Conservation (phyloP, 2,113 vertebrate species). For the Amphilophus citrinellus region DNA sequence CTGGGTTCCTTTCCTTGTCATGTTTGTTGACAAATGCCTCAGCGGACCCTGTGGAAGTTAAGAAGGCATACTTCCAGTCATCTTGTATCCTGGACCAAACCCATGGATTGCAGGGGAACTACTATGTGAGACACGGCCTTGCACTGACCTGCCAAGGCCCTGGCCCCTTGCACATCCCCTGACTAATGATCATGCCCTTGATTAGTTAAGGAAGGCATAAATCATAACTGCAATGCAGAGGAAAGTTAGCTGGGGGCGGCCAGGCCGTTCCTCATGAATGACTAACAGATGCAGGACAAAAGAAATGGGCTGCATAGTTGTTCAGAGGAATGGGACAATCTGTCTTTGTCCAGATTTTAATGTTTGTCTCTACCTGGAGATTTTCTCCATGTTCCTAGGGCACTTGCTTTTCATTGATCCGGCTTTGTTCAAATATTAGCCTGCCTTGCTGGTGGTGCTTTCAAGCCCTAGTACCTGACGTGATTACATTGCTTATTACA, state of each 20-base stretch:
- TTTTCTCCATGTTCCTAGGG: constrained; percentile 24
- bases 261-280: constrained; percentile 59
- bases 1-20: neutral
- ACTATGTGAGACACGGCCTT: constrained; percentile 41
- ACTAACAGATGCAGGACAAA: constrained; percentile 63
- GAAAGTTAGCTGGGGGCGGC: constrained; percentile 52
- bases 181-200: constrained; percentile 74
- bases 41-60: constrained; percentile 47
- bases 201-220: constrained; percentile 78
- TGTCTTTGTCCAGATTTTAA: constrained; percentile 57
- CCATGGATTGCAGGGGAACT: constrained; percentile 20
- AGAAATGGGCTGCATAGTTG: constrained; percentile 40
- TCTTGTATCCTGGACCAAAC: constrained; percentile 64
- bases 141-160: constrained; percentile 63
- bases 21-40: constrained; percentile 54
- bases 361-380: constrained; percentile 50
- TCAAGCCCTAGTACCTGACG: constrained; percentile 27
- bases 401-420: constrained; percentile 59
- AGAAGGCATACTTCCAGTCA: constrained; percentile 61
- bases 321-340: constrained; percentile 49
- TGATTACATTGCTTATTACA: constrained; percentile 55
- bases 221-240: constrained; percentile 65
- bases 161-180: constrained; percentile 52
- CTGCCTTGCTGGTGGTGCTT: constrained; percentile 28
- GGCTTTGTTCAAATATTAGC: constrained; percentile 66